These are phyloP conservation scores for Erythrocercus mccallii DNA, from an alignment of 2,113 vertebrate species.

Conservation along the genomic window DNA sequence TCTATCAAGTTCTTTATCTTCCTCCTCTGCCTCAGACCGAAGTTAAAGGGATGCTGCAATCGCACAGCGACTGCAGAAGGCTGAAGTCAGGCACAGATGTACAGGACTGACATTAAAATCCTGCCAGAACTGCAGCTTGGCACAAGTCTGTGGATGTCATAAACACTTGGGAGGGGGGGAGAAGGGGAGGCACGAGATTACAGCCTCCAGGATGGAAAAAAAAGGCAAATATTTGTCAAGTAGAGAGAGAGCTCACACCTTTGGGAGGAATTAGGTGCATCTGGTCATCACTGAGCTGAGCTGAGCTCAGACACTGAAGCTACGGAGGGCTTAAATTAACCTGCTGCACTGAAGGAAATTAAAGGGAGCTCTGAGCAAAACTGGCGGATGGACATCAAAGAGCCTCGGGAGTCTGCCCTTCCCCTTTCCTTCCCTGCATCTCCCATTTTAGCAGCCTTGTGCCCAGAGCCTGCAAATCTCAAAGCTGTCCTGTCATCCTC, in stretches of 20 bases:
- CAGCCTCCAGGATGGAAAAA: not conserved
- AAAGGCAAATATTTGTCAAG: not conserved
- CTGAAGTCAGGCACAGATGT: not conserved
- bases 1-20: constrained; percentile 64
- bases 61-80: not conserved
- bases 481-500: not conserved
- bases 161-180: not conserved
- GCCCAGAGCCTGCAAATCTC: constrained; percentile 28
- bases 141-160: not conserved
- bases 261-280: not conserved
- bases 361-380: not conserved
- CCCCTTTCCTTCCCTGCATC: not conserved
- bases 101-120: constrained; percentile 13
- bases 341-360: not conserved
- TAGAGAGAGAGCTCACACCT: not conserved
- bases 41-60: constrained; percentile 47
- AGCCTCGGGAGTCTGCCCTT: constrained; percentile 23
- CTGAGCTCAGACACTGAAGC: not conserved
- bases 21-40: constrained; percentile 32
- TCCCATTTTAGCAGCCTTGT: constrained; percentile 14
- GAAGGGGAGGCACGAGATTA: not conserved
- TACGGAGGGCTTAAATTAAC: constrained; percentile 11
- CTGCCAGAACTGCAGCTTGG: not conserved
- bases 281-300: not conserved
- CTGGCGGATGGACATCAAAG: constrained; percentile 14